Evolutionary conservation across 1,140 invertebrate genomes (phyloP).

Genomic region (Drosophila ficusphila): DNA sequence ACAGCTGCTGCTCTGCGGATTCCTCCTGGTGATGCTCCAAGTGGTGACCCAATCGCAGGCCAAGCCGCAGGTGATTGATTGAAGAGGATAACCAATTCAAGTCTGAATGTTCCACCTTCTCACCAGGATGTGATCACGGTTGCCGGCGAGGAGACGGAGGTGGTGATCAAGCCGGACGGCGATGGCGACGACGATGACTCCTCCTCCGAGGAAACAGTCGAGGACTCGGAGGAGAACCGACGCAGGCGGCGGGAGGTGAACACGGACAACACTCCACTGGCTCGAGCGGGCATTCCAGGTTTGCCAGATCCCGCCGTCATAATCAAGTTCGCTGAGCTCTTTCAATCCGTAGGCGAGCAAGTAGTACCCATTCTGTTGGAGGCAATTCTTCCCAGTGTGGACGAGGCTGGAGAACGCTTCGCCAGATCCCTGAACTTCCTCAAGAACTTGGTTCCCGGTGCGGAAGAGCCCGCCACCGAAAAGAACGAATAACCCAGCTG

Average conservation of each 20-base stretch:
- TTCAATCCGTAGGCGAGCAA: constrained; percentile 73
- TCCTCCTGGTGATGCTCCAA: constrained; percentile 43
- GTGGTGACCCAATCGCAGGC: constrained; percentile 39
- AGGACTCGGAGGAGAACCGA: constrained; percentile 62
- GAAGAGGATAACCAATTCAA: background rate
- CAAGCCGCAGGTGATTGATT: constrained; percentile 59
- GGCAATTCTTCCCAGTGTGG: constrained; percentile 57
- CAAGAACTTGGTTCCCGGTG: constrained; percentile 38
- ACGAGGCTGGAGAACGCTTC: constrained; percentile 46
- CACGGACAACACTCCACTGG: constrained; percentile 1
- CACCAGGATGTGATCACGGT: constrained; percentile 32
- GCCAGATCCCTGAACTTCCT: constrained; percentile 39
- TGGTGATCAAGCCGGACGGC: constrained; percentile 23
- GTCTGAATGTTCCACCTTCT: background rate
- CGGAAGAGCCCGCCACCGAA: constrained; percentile 40
- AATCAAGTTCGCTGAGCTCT: constrained; percentile 74
- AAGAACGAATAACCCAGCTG: constrained; percentile 4
- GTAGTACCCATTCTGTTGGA: constrained; percentile 71
- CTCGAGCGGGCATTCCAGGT: constrained; percentile 67
- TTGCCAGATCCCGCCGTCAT: constrained; percentile 77
- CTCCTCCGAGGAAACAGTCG: constrained; percentile 76
- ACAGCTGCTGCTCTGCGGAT: constrained; percentile 36
- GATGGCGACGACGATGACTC: constrained; percentile 69
- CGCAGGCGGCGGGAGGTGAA: constrained; percentile 55
- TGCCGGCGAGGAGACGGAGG: constrained; percentile 27